Evolutionary conservation across 2,113 vertebrate genomes (phyloP).

Genomic region (Microcebus griseorufus): DNA sequence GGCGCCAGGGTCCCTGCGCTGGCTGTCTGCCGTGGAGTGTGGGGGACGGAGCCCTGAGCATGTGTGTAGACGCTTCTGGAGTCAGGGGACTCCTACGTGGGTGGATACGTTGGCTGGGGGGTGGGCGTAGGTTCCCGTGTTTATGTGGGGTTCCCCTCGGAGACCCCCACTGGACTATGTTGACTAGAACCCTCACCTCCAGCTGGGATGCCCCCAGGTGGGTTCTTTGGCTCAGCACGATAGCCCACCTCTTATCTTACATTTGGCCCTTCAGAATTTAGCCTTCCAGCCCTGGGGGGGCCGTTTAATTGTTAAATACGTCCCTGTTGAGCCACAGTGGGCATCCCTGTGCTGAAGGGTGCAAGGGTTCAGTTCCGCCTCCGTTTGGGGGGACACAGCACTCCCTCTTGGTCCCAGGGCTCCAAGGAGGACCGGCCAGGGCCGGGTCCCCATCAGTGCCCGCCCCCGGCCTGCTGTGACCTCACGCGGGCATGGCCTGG

Average conservation of each 20-base stretch:
- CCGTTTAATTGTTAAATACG: rapidly evolving
- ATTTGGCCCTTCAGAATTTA: neutral
- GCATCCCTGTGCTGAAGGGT: neutral
- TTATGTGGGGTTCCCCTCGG: neutral
- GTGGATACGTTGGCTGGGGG: neutral
- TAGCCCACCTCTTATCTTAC: rapidly evolving
- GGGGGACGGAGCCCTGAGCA: neutral
- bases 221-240: neutral
- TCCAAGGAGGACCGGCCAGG: neutral
- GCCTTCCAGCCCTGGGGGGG: neutral
- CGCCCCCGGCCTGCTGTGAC: rapidly evolving
- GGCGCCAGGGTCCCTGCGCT: rapidly evolving
- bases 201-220: neutral
- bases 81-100: neutral
- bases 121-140: too few relatives aligned
- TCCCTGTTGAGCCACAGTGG: too few relatives aligned
- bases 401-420: rapidly evolving
- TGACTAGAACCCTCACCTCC: rapidly evolving
- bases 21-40: neutral
- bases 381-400: rapidly evolving
- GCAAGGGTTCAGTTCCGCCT: neutral
- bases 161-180: too few relatives aligned
- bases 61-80: neutral
- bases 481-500: neutral
- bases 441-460: too few relatives aligned